Percentiles rank a stretch among this genome's conserved stretches.
phyloP scores from a whole-genome alignment of 2,113 vertebrate species.

The Riparia riparia region DNA sequence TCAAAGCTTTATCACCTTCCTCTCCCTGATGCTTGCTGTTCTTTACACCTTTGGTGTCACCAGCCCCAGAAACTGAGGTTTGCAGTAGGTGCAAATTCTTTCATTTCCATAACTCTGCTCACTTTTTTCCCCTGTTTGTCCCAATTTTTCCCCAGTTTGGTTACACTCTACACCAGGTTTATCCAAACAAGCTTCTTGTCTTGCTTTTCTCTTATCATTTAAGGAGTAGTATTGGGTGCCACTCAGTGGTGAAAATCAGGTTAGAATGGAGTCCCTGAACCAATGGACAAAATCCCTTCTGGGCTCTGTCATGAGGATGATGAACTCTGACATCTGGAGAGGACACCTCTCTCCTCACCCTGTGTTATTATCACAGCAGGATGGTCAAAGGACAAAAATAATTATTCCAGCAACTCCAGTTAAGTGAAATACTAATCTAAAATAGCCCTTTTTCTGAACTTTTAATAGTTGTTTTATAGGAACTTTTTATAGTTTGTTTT shows the following conservation, averaged over 20 bases:
- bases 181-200: not conserved
- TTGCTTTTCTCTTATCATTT: not conserved
- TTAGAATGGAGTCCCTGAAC: not conserved
- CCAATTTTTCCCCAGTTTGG: not conserved
- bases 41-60: not conserved
- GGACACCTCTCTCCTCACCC: not conserved
- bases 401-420: not conserved
- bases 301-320: not conserved
- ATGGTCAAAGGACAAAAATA: not conserved
- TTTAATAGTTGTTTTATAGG: too few species aligned
- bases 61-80: not conserved
- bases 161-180: not conserved
- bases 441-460: not conserved
- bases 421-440: not conserved
- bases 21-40: not conserved
- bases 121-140: not conserved
- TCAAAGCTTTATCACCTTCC: not conserved
- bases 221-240: not conserved
- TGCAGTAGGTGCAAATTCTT: not conserved
- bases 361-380: not conserved
- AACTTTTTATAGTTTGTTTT: not conserved
- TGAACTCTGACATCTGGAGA: not conserved
- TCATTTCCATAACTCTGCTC: not conserved
- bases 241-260: not conserved
- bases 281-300: not conserved